Percentiles rank a stretch among this genome's conserved stretches.
phyloP scores from a whole-genome alignment of 2,888 invertebrate genomes.

The Schizotus pectinicornis region DNA sequence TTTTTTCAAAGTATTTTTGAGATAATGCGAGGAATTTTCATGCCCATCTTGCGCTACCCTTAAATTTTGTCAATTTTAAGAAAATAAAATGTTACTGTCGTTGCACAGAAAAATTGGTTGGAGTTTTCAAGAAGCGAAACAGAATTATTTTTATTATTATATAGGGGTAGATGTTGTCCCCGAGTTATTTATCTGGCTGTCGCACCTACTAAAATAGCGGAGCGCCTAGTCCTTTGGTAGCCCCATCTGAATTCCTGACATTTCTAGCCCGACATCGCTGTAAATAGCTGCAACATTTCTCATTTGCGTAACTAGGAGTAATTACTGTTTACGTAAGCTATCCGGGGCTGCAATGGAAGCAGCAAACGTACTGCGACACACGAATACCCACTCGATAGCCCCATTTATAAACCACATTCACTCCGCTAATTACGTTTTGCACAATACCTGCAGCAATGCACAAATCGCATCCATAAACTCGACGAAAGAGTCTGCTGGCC shows the following conservation, averaged over 20 bases:
- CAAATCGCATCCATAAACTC: slow-evolving; percentile 37
- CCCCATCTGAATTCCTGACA: slow-evolving; percentile 22
- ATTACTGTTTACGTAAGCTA: slow-evolving; percentile 36
- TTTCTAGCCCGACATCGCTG: slow-evolving; percentile 4
- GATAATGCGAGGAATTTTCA: no score
- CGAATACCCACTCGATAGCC: slow-evolving; percentile 47
- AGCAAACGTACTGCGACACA: slow-evolving; percentile 26
- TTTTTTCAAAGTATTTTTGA: no score
- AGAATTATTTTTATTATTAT: no score
- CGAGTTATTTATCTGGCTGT: no score
- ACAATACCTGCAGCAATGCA: slow-evolving; percentile 44
- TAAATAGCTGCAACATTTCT: slow-evolving; percentile 30
- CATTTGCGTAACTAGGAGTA: slow-evolving; percentile 36
- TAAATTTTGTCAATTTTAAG: no score
- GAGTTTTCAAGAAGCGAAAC: no score
- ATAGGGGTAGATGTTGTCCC: no score
- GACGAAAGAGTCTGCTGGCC: no score
- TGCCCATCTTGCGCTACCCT: no score
- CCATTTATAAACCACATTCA: slow-evolving; percentile 49
- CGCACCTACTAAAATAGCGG: background rate
- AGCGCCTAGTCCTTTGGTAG: slow-evolving; percentile 1
- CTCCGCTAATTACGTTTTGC: slow-evolving; percentile 47
- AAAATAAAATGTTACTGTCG: no score
- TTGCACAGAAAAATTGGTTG: no score
- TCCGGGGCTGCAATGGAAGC: slow-evolving; percentile 26